phyloP scores from a whole-genome alignment of 1,140 invertebrate genomes.

The Caenorhabditis briggsae region DNA sequence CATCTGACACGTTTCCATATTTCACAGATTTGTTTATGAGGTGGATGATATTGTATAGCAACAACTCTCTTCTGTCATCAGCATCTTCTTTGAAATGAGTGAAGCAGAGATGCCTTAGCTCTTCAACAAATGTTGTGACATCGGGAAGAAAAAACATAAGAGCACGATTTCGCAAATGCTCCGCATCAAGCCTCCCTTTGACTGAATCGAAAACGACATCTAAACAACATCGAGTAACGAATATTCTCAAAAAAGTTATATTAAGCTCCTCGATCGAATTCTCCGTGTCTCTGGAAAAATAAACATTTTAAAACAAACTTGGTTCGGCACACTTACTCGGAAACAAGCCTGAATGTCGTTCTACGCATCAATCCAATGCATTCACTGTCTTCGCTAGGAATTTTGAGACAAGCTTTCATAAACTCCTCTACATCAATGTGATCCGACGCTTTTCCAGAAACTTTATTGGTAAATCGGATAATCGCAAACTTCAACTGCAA shows the following conservation, averaged over 20 bases:
- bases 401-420: not conserved
- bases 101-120: not conserved
- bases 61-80: not conserved
- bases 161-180: not conserved
- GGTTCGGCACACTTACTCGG: not conserved
- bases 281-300: not conserved
- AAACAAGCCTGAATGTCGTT: slow-evolving; percentile 28
- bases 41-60: slow-evolving; percentile 15
- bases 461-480: not conserved
- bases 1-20: not conserved
- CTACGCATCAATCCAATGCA: slow-evolving; percentile 15
- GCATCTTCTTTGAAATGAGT: not conserved
- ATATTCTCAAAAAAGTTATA: not conserved
- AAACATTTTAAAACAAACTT: not conserved
- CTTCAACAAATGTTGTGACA: not conserved
- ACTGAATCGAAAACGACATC: slow-evolving; percentile 5
- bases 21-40: not conserved
- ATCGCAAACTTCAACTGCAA: slow-evolving; percentile 24
- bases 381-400: not conserved
- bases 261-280: not conserved
- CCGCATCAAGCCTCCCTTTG: not conserved
- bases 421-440: slow-evolving; percentile 2
- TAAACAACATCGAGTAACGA: not conserved
- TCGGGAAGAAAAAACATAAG: slow-evolving; percentile 12
- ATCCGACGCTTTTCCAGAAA: not conserved